Evolutionary conservation across 2,797 vertebrate species (phyloP), one percentile per base, ranked within the genome.

Genomic region (Phrynocephalus guinanensis): DNA sequence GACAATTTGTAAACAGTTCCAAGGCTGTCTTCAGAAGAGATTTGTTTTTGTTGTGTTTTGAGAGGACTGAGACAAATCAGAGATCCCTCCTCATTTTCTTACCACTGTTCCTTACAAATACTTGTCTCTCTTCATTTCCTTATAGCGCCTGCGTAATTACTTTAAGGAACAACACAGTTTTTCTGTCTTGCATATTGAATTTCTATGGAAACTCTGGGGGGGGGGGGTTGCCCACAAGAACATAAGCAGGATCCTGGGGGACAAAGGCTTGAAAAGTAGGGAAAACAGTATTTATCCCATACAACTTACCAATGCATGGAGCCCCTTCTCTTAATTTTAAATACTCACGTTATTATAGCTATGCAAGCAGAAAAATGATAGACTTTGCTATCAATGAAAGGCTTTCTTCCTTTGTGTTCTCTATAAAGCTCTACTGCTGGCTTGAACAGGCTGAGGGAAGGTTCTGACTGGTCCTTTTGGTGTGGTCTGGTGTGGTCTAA

Each of bases 51-150:
- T 20, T 70, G 18, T 70, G 8, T 52, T 26, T 48, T 24, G 76
- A 84, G 82, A 44, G n/a, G 70, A 15, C 83, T 28, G 28, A 88
- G 83, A 85, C 87, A 88, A 88, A 88, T 73, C 77, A 84, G 78
- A 72, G 33, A 33, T 88, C 60, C 83, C 30, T 76, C 26, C 50
- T 15, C 52, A 8, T n/a, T 67, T 38, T n/a, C 22, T 10, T 18
- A 16, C 18, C 9, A 22, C 15, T 44, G 26, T 80, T 48, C 28
- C 82, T 56, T 80, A 79, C 50, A 80, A 50, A 52, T 68, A 71
- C 3, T 63, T 88, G 48, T 20, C 38, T 84, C 15, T 20, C 56
- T 79, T 60, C 1, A 9, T 82, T 48, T 52, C 52, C 66, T 78
- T 78, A 60, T n/a, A 68, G 60, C 5, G 30, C 8, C 67, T 72